Evolutionary conservation across 2,797 vertebrate genomes (phyloP).

Genomic region (Florisuga fusca): DNA sequence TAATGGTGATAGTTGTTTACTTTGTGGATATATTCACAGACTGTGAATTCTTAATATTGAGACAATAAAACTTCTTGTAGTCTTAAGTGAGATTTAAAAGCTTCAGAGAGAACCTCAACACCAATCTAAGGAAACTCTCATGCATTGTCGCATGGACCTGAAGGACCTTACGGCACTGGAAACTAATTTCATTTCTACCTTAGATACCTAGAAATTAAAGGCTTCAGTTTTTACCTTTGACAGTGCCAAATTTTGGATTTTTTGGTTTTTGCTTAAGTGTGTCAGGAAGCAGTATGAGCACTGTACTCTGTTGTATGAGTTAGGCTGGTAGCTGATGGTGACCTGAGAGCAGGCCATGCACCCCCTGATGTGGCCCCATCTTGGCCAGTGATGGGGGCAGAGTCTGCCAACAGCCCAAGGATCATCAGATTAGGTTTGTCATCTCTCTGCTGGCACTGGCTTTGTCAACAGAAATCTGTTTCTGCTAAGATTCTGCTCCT

Average conservation of each 20-base stretch:
- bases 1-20: not conserved
- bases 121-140: not conserved
- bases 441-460: not conserved
- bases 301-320: rapidly evolving
- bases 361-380: rapidly evolving
- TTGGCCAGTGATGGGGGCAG: not conserved
- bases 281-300: not conserved
- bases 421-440: not conserved
- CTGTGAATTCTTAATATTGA: not conserved
- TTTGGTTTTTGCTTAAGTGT: not conserved
- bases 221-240: not conserved
- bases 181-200: not conserved
- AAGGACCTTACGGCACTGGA: not conserved
- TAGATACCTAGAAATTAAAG: not conserved
- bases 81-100: not conserved
- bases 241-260: not conserved
- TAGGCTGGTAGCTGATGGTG: not conserved
- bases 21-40: not conserved
- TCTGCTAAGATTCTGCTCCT: not conserved
- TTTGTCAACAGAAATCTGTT: not conserved
- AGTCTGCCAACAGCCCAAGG: not conserved
- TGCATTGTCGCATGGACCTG: not conserved
- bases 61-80: not conserved
- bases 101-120: not conserved
- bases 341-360: rapidly evolving